Conservation (phyloP, 2,888 invertebrate species). For the Thereva unica region DNA sequence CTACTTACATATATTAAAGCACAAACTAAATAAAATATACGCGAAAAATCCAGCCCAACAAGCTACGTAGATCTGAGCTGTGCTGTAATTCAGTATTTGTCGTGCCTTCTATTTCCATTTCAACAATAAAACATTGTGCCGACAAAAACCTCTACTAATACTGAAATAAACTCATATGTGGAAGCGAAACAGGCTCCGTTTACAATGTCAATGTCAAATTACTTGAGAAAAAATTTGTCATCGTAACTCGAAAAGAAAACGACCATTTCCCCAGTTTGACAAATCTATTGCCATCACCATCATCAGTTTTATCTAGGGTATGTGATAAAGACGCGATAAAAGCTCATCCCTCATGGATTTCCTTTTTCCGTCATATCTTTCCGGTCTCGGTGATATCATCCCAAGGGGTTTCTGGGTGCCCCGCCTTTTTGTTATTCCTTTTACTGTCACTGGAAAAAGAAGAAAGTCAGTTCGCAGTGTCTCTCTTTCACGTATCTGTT, state of each 20-base stretch:
- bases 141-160: no score
- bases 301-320: constrained; percentile 16
- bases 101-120: no score
- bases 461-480: no score
- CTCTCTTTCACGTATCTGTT: neutral
- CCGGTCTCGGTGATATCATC: constrained; percentile 24
- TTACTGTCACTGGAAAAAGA: neutral
- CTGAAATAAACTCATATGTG: no score
- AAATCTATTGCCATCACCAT: constrained; percentile 36
- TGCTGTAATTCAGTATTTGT: no score
- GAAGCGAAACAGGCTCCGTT: neutral
- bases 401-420: neutral
- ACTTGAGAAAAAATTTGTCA: constrained; percentile 27
- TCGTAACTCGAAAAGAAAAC: constrained; percentile 3
- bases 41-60: no score
- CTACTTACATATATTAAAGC: no score
- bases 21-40: no score
- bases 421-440: neutral
- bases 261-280: constrained; percentile 5
- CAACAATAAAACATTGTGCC: no score
- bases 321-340: constrained; percentile 34
- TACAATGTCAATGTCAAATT: constrained; percentile 25
- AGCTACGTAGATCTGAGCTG: no score
- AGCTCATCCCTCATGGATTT: constrained; percentile 36
- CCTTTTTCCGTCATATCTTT: constrained; percentile 25